phyloP scores from a whole-genome alignment of 2,113 vertebrate species.

The Diphyllodes magnificus region DNA sequence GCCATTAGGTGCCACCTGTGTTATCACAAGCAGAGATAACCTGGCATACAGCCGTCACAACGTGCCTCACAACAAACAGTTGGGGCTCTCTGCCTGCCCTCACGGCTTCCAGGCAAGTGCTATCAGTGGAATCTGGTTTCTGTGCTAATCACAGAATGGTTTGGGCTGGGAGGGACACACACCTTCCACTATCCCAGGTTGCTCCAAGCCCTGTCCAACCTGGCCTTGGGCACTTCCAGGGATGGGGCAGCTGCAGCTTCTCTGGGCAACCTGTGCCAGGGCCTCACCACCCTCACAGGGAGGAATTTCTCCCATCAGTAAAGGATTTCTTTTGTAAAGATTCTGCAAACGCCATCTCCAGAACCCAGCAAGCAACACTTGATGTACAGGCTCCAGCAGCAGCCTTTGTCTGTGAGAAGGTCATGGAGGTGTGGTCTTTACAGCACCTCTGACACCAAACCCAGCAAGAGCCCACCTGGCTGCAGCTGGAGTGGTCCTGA shows the following conservation, averaged over 20 bases:
- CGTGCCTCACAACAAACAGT: accelerated
- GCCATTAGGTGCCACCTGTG: background rate
- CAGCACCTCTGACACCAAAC: background rate
- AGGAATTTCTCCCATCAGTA: background rate
- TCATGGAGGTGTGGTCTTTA: accelerated
- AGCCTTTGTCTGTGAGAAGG: background rate
- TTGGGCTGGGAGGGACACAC: background rate
- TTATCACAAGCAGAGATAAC: accelerated
- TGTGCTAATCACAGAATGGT: background rate
- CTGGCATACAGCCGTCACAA: accelerated
- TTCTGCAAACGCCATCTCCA: background rate
- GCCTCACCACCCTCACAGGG: accelerated
- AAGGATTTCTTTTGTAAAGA: background rate
- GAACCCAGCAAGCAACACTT: background rate
- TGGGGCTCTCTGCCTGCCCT: background rate
- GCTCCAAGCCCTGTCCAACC: background rate
- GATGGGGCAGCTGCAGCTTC: background rate
- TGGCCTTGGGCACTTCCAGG: background rate
- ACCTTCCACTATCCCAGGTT: background rate
- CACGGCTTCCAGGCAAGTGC: accelerated
- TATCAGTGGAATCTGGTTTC: background rate
- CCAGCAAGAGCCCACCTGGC: background rate
- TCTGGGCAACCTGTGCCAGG: background rate
- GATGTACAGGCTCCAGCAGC: accelerated
- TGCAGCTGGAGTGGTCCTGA: background rate